phyloP scores from a whole-genome alignment of 1,140 invertebrate species.

The Formica exsecta region DNA sequence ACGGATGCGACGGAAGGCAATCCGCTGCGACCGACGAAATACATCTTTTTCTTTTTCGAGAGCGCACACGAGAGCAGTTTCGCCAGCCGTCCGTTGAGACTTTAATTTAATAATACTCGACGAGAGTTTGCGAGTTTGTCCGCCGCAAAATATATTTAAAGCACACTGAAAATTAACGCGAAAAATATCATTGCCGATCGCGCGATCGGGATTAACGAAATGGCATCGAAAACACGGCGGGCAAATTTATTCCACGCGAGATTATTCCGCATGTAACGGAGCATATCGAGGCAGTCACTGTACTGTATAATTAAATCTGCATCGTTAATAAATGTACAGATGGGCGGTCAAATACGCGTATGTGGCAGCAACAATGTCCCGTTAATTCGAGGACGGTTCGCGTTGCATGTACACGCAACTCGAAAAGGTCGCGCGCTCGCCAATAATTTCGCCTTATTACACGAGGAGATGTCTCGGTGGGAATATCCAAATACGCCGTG shows the following conservation, averaged over 20 bases:
- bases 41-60: conserved; percentile 17
- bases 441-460: conserved; percentile 53
- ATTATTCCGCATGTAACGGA: conserved; percentile 54
- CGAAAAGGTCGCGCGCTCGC: conserved; percentile 27
- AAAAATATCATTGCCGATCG: conserved; percentile 27
- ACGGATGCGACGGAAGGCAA: conserved; percentile 50
- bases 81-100: conserved; percentile 4
- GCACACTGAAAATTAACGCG: conserved; percentile 35
- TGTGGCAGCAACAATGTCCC: not conserved
- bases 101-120: conserved; percentile 39
- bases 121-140: conserved; percentile 6
- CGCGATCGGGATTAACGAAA: conserved; percentile 43
- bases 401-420: not conserved
- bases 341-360: conserved; percentile 43
- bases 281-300: conserved; percentile 56
- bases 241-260: conserved; percentile 52
- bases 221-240: conserved; percentile 17
- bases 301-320: conserved; percentile 64
- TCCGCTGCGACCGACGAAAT: conserved; percentile 31
- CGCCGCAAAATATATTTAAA: conserved; percentile 24
- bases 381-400: conserved; percentile 38
- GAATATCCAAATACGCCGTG: conserved; percentile 21
- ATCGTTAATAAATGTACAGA: conserved; percentile 58
- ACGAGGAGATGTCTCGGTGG: conserved; percentile 24
- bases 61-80: not conserved